Conservation (phyloP, 2,113 vertebrate genomes). For the Amblyopsis rosae region DNA sequence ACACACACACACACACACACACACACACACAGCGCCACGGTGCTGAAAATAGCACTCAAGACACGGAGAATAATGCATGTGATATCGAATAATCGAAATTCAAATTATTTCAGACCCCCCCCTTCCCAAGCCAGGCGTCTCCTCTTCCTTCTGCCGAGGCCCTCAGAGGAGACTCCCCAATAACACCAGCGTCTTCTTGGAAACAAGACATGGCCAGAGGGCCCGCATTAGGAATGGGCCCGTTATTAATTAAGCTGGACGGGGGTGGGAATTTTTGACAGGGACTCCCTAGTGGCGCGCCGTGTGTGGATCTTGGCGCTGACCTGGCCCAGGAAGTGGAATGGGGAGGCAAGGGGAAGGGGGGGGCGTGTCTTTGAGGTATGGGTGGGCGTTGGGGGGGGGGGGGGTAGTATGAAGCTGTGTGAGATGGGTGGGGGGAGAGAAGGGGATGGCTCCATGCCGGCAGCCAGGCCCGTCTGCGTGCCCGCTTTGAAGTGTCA, state of each 20-base stretch:
- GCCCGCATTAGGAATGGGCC: constrained; percentile 18
- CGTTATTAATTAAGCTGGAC: constrained; percentile 79
- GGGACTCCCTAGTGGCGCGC: constrained; percentile 66
- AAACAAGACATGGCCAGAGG: no score
- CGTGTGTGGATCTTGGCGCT: constrained; percentile 75
- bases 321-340: constrained; percentile 67
- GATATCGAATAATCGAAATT: constrained; percentile 66
- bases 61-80: constrained; percentile 69
- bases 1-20: neutral
- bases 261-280: constrained; percentile 71
- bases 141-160: constrained; percentile 65
- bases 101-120: constrained; percentile 68
- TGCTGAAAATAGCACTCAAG: constrained; percentile 59
- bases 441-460: constrained; percentile 75
- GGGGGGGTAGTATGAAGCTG: neutral
- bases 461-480: constrained; percentile 80
- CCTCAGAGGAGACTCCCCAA: constrained; percentile 25
- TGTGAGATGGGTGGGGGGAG: constrained; percentile 2
- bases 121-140: constrained; percentile 31
- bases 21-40: neutral
- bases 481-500: constrained; percentile 93
- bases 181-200: no score
- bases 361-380: constrained; percentile 79
- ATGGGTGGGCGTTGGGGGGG: constrained; percentile 37
- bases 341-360: constrained; percentile 48